Conservation (phyloP, 2,888 invertebrate genomes). For the Mythimna ferrago region DNA sequence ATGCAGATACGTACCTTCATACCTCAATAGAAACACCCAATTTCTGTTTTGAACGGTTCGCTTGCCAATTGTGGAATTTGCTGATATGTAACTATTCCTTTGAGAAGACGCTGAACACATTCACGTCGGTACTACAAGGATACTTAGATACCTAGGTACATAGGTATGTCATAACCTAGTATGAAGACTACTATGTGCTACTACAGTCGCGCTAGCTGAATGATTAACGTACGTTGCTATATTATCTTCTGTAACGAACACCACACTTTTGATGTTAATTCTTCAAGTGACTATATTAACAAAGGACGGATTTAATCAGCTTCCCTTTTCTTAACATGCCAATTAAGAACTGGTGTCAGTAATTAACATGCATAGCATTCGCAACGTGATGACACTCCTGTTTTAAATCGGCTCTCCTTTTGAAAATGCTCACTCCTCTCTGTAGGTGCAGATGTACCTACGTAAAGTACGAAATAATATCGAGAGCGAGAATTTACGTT, state of each 20-base stretch:
- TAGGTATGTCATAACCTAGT: not conserved
- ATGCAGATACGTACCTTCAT: too few relatives aligned
- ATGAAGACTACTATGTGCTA: not conserved
- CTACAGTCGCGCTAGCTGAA: not conserved
- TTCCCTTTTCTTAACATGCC: constrained; percentile 15
- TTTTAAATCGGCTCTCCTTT: constrained; percentile 9
- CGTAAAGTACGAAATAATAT: constrained; percentile 18
- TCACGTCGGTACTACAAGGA: not conserved
- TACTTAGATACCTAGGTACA: not conserved
- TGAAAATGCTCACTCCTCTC: constrained; percentile 11
- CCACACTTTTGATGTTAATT: not conserved
- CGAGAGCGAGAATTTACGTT: constrained; percentile 21
- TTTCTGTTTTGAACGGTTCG: not conserved
- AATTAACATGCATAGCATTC: constrained; percentile 21
- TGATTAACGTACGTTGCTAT: not conserved
- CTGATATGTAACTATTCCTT: not conserved
- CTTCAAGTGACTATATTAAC: too few relatives aligned
- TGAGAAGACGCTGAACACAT: constrained; percentile 2
- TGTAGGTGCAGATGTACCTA: not conserved
- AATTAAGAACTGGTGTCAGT: constrained; percentile 20
- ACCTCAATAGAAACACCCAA: not conserved
- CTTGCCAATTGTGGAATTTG: constrained; percentile 5
- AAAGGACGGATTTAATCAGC: not conserved
- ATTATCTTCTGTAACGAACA: too few relatives aligned
- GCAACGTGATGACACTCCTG: constrained; percentile 7